A percentile compares a stretch with the other conserved stretches of the same genome.
Evolutionary conservation across 2,797 vertebrate species (phyloP).

Genomic region (Lepus townsendii): DNA sequence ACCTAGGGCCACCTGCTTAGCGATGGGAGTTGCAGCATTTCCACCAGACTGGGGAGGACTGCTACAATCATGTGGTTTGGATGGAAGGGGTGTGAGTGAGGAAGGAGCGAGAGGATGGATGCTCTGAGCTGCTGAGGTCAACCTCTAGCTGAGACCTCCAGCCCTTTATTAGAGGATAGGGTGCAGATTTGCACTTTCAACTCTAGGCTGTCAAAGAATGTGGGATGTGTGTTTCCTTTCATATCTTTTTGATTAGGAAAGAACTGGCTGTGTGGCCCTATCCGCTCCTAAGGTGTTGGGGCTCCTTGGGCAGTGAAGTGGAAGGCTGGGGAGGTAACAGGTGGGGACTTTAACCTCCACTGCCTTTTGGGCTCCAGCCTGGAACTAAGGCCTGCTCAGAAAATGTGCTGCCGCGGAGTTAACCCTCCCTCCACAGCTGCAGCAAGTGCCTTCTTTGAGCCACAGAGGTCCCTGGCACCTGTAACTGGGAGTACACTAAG

Average conservation of each 20-base stretch:
- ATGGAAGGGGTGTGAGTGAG: not conserved
- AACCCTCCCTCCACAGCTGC: no score
- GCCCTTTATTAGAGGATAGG: not conserved
- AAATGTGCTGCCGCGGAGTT: not conserved
- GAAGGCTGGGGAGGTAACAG: not conserved
- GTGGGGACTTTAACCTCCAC: not conserved
- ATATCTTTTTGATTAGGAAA: not conserved
- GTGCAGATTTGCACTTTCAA: slow-evolving; percentile 3
- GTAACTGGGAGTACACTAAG: not conserved
- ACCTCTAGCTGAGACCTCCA: not conserved
- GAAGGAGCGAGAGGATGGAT: not conserved
- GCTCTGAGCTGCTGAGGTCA: not conserved
- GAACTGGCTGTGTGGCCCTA: not conserved
- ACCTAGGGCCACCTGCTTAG: not conserved
- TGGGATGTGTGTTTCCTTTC: not conserved
- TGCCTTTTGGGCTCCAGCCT: not conserved
- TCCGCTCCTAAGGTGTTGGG: not conserved
- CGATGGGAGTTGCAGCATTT: not conserved
- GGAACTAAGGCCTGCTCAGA: not conserved
- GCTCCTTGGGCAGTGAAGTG: not conserved
- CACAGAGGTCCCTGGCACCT: not conserved
- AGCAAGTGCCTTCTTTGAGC: not conserved
- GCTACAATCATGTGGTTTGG: not conserved
- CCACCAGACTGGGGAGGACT: not conserved
- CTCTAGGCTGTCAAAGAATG: slow-evolving; percentile 1